These are phyloP conservation scores for Leucozona laternaria DNA, from an alignment of 2,888 invertebrate genomes.

Conservation along the genomic window DNA sequence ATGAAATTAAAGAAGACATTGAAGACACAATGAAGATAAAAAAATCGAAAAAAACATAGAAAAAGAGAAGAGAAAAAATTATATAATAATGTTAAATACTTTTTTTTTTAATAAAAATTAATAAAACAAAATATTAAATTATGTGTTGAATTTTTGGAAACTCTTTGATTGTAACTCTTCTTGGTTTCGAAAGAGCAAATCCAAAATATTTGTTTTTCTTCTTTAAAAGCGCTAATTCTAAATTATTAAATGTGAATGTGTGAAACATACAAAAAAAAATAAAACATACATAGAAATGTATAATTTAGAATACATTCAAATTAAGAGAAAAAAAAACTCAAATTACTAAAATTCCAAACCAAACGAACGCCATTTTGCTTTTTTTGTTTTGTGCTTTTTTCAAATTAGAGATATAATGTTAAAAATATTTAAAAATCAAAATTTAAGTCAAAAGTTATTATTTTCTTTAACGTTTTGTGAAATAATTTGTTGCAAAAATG, in stretches of 20 bases:
- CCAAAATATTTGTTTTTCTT: neutral
- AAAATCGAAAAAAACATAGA: conserved; percentile 20
- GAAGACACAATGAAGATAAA: conserved; percentile 50
- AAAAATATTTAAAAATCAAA: neutral
- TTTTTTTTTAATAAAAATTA: conserved; percentile 5
- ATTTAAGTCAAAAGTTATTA: neutral
- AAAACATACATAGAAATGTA: neutral
- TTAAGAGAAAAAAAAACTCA: conserved; percentile 39
- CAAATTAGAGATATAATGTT: neutral
- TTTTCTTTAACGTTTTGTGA: conserved; percentile 25
- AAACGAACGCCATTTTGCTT: conserved; percentile 58
- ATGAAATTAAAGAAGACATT: conserved; percentile 53
- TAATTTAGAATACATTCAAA: neutral
- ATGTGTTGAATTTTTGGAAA: neutral
- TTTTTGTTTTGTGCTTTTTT: neutral
- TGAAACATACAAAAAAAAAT: conserved; percentile 39
- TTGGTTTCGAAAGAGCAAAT: neutral
- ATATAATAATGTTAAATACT: conserved; percentile 34
- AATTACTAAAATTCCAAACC: conserved; percentile 56
- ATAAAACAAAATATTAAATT: conserved; percentile 26
- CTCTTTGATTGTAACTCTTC: neutral
- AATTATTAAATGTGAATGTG: conserved; percentile 1
- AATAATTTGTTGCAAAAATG: conserved; percentile 39
- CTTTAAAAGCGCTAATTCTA: conserved; percentile 3
- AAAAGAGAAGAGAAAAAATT: conserved; percentile 48